phyloP scores from a whole-genome alignment of 2,113 vertebrate species.

The Irena cyanogastra region DNA sequence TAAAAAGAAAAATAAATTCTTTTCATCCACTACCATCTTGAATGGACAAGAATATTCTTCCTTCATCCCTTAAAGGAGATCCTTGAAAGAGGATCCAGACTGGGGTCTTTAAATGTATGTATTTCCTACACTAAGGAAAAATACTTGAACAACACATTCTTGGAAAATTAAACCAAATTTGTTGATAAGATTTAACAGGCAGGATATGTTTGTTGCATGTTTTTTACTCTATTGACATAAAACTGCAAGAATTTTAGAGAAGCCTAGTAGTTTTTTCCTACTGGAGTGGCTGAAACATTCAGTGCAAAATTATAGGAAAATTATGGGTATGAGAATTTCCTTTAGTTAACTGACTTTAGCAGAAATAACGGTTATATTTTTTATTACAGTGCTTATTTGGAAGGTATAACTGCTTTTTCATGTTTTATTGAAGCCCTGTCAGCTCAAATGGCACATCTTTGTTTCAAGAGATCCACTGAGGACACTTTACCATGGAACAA shows the following conservation, averaged over 20 bases:
- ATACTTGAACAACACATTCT: neutral
- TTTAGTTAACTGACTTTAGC: neutral
- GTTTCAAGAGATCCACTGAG: constrained; percentile 35
- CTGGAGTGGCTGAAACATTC: neutral
- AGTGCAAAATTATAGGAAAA: neutral
- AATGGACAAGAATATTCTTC: neutral
- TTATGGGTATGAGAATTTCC: neutral
- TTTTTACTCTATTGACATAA: neutral
- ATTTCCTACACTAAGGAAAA: neutral
- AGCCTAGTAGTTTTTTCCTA: neutral
- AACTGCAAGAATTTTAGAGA: neutral
- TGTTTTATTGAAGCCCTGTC: neutral
- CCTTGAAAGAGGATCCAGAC: neutral
- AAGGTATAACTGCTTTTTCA: constrained; percentile 4
- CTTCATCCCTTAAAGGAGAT: neutral
- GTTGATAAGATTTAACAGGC: neutral
- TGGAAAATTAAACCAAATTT: neutral
- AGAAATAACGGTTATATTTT: neutral
- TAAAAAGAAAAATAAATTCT: neutral
- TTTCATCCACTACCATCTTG: neutral
- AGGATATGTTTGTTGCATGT: neutral
- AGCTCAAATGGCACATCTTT: neutral
- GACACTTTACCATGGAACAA: constrained; percentile 7
- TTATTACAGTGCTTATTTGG: neutral
- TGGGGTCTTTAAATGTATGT: neutral